phyloP scores from a whole-genome alignment of 2,888 invertebrate species.

The Chironomus tentans region DNA sequence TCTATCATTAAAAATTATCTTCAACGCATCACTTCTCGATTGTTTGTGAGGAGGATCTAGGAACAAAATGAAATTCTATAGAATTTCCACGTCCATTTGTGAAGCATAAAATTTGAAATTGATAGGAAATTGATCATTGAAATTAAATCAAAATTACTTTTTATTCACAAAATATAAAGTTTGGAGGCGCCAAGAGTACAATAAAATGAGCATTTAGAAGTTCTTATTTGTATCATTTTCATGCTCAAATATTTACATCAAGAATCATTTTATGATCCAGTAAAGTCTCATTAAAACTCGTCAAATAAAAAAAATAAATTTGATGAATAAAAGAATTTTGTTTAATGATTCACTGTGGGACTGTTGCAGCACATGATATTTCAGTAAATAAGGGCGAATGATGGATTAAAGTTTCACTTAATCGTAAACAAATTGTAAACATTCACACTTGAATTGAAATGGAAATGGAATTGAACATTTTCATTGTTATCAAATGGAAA shows the following conservation, averaged over 20 bases:
- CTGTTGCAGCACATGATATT: neutral
- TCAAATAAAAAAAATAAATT: too few relatives aligned
- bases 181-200: constrained; percentile 10
- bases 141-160: neutral
- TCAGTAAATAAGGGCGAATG: neutral
- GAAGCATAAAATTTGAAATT: neutral
- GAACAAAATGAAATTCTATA: too few relatives aligned
- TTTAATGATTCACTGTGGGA: neutral
- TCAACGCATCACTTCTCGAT: neutral
- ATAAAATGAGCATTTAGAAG: neutral
- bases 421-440: neutral
- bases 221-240: neutral
- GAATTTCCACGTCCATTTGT: too few relatives aligned
- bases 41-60: too few relatives aligned
- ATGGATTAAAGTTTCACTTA: neutral
- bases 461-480: neutral
- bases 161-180: neutral
- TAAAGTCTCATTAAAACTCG: too few relatives aligned
- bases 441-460: neutral
- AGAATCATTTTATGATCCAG: too few relatives aligned
- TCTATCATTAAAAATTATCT: neutral
- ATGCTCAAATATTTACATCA: neutral
- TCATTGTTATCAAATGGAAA: neutral
- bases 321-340: neutral
- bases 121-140: neutral